Evolutionary conservation across 2,797 vertebrate genomes (phyloP), one percentile per base, ranked within the genome.

Genomic region (Rhynchonycteris naso): DNA sequence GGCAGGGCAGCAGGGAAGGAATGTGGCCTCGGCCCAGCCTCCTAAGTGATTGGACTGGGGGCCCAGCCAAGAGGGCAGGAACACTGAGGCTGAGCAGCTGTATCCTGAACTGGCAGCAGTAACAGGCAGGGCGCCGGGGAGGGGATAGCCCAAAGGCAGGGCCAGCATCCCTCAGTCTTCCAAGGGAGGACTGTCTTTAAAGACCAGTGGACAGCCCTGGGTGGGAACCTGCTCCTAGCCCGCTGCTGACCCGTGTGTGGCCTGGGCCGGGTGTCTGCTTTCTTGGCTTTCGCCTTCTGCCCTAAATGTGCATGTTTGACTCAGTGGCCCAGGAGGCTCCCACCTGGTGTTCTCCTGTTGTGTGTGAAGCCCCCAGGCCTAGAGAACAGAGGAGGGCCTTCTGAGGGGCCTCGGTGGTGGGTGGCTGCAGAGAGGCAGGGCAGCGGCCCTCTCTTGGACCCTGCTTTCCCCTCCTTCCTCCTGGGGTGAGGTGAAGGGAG

Each of bases 81-180:
- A 30, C 52, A 2, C 4, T 0, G 10, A 84, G 47, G 58, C 61
- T 6, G 43, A 26, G 24, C 4, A 4, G 30, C 66, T 6, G 5
- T 14, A 1, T 18, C 66, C 35, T 21, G 5, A 24, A 28, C 19
- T 5, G 72, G 81, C 3, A 2, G 16, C 58, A 9, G 0, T 30
- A 7, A 7, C 30, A 47, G 76, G n/a, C 1, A 0, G 76, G 56
- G 28, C 28, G 0, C 22, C 0, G 69, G n/a, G 7, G 30, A 18
- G 33, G 30, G 7, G 7, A 16, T 30, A 38, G 75, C 33, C 66
- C 75, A 26, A 6, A 0, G 79, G 66, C 74, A 52, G 87, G n/a
- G 24, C 56, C 50, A 18, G 82, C 22, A 35, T 21, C 3, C 54
- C 61, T 74, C 15, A 18, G 38, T 52, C 61, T 47, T 47, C 43